phyloP scores from a whole-genome alignment of 1,140 invertebrate species.

The Plectus sambesii region DNA sequence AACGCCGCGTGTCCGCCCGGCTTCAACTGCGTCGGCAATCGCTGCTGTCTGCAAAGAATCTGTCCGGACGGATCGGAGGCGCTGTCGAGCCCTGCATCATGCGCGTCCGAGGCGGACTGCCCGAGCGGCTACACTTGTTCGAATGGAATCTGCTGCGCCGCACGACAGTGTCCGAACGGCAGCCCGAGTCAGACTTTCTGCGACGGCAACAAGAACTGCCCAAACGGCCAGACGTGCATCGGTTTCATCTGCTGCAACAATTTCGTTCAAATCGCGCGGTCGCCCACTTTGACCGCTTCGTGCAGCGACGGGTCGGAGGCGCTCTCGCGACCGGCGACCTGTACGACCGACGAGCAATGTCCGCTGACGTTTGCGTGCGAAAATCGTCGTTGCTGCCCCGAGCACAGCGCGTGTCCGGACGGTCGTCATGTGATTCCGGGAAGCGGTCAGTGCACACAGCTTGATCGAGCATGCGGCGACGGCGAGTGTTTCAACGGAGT shows the following conservation, averaged over 20 bases:
- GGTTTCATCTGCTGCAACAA: too few relatives aligned
- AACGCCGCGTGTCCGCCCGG: slow-evolving; percentile 25
- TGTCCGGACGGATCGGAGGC: too few relatives aligned
- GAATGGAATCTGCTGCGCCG: slow-evolving; percentile 14
- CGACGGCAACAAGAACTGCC: slow-evolving; percentile 9
- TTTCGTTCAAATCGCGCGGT: too few relatives aligned
- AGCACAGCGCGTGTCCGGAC: too few relatives aligned
- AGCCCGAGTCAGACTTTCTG: slow-evolving; percentile 1
- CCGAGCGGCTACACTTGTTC: slow-evolving; percentile 12
- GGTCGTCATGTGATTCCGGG: too few relatives aligned
- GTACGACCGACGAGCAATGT: too few relatives aligned
- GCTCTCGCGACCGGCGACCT: too few relatives aligned
- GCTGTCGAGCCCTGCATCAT: slow-evolving; percentile 14
- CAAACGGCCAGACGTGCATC: too few relatives aligned
- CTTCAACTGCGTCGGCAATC: slow-evolving; percentile 8
- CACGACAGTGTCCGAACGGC: slow-evolving; percentile 14
- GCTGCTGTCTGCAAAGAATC: slow-evolving; percentile 15
- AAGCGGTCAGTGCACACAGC: too few relatives aligned
- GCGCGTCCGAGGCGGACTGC: slow-evolving; percentile 5
- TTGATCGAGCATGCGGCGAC: slow-evolving; percentile 17
- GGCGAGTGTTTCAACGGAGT: slow-evolving; percentile 26
- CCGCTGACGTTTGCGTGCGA: too few relatives aligned
- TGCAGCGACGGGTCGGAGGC: too few relatives aligned
- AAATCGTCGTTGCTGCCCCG: too few relatives aligned
- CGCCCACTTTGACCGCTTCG: slow-evolving; percentile 5